Evolutionary conservation across 2,797 vertebrate genomes (phyloP).

Genomic region (Trematomus bernacchii): DNA sequence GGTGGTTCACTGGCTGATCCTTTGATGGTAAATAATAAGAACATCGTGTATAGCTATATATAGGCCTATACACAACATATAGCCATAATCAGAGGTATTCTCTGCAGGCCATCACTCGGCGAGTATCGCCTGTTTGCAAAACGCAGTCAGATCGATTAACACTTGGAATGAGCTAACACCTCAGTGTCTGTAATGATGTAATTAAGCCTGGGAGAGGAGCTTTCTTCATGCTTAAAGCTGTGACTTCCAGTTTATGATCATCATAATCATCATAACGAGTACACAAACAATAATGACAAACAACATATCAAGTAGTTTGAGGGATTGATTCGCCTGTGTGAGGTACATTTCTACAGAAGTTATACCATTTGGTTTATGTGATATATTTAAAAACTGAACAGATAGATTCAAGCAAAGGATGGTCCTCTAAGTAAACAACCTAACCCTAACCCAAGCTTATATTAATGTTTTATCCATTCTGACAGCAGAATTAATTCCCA

Average conservation of each 20-base stretch:
- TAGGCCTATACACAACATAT: not conserved
- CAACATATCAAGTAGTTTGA: not conserved
- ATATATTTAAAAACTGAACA: not conserved
- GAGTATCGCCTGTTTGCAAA: conserved; percentile 69
- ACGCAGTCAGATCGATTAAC: conserved; percentile 73
- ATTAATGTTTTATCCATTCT: not conserved
- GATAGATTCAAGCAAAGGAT: too few species aligned
- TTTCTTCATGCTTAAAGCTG: conserved; percentile 5
- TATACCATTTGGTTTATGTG: not conserved
- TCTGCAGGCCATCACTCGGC: conserved; percentile 13
- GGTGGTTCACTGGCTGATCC: too few species aligned
- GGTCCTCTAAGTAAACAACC: too few species aligned
- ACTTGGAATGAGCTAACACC: conserved; percentile 60
- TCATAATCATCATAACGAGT: not conserved
- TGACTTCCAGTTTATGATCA: not conserved
- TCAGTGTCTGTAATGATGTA: conserved; percentile 68
- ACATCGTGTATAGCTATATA: accelerated
- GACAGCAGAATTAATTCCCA: not conserved
- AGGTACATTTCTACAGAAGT: not conserved
- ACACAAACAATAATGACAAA: not conserved
- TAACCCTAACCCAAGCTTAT: too few species aligned
- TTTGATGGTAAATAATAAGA: not conserved
- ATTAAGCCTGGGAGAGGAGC: conserved; percentile 50
- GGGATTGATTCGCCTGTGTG: not conserved
- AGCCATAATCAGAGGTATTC: conserved; percentile 16